These are phyloP conservation scores for Cynoglossus semilaevis DNA, from an alignment of 2,113 vertebrate genomes.

Conservation along the genomic window DNA sequence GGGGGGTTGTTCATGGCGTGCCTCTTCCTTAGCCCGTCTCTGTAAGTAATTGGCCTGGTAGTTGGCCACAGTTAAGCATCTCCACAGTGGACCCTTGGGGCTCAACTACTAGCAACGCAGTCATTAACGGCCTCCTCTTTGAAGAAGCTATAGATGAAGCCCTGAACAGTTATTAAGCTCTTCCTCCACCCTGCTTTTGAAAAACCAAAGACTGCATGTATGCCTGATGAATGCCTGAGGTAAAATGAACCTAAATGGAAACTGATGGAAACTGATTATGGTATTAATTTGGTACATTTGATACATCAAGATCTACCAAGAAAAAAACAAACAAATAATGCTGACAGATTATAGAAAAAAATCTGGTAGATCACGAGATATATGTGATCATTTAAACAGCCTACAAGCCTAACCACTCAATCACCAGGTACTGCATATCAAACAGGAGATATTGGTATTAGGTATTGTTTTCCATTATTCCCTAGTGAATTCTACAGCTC, in stretches of 20 bases:
- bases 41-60: constrained; percentile 54
- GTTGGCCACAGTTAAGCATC: constrained; percentile 55
- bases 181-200: constrained; percentile 8
- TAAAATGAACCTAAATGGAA: background rate
- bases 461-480: too few relatives aligned
- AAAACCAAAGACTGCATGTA: constrained; percentile 1
- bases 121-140: constrained; percentile 53
- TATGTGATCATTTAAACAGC: too few relatives aligned
- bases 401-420: too few relatives aligned
- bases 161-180: constrained; percentile 35
- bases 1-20: constrained; percentile 35
- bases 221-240: constrained; percentile 11
- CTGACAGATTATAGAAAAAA: too few relatives aligned
- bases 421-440: too few relatives aligned
- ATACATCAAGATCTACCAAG: too few relatives aligned
- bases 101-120: constrained; percentile 34
- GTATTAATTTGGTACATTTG: too few relatives aligned
- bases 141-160: constrained; percentile 42
- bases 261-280: too few relatives aligned
- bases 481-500: background rate
- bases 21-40: constrained; percentile 54
- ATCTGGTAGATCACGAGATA: too few relatives aligned
- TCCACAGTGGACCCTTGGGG: constrained; percentile 45
- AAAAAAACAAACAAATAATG: too few relatives aligned
- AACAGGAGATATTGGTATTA: background rate